Conservation (phyloP, 2,888 invertebrate species). For the Alentia gelatinosa region DNA sequence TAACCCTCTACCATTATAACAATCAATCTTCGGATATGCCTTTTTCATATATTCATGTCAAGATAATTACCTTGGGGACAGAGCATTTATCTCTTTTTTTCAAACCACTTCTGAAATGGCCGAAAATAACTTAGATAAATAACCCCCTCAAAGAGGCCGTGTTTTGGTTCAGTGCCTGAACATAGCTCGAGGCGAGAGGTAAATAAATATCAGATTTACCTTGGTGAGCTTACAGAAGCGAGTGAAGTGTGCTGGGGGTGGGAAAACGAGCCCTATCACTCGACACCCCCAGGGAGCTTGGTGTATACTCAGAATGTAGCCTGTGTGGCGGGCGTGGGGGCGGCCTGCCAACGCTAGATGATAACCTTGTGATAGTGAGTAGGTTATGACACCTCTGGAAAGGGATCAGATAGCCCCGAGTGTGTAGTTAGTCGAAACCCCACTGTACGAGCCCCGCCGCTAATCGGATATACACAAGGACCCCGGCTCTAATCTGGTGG, state of each 20-base stretch:
- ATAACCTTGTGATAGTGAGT: not conserved
- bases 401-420: slow-evolving; percentile 1
- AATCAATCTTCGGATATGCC: no score
- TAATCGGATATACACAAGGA: slow-evolving; percentile 2
- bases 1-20: no score
- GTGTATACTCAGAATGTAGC: slow-evolving; percentile 1
- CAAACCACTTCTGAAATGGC: no score
- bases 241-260: not conserved
- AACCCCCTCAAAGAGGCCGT: not conserved
- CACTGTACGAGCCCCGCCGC: not conserved
- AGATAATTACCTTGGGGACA: not conserved
- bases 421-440: not conserved
- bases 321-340: not conserved
- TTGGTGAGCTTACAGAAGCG: not conserved
- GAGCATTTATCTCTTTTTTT: not conserved
- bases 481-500: not conserved
- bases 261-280: slow-evolving; percentile 1
- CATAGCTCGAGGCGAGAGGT: not conserved
- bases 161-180: not conserved
- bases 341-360: not conserved
- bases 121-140: slow-evolving; percentile 2
- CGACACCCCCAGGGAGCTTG: not conserved
- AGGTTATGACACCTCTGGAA: not conserved
- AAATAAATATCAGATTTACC: not conserved
- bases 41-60: not conserved